Conservation (phyloP, 2,797 vertebrate species). For the Emydoidea blandingii region DNA sequence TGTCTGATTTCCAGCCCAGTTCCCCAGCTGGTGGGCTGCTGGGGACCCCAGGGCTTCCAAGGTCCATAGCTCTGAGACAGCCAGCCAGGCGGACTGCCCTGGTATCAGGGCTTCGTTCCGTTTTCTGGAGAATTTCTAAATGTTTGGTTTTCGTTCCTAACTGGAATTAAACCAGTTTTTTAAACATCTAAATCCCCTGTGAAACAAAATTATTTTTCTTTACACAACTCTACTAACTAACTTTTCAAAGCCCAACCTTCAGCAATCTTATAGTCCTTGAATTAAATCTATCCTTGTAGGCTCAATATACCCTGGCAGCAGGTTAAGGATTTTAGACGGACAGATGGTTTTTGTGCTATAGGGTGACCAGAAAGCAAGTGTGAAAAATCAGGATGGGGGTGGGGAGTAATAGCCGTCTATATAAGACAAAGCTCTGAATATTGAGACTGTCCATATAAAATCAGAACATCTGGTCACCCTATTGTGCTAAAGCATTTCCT, state of each 20-base stretch:
- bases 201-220: not conserved
- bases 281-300: not conserved
- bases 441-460: no score
- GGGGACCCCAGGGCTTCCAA: no score
- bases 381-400: no score
- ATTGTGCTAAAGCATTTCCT: not conserved
- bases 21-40: no score
- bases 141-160: not conserved
- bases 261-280: not conserved
- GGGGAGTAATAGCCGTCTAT: no score
- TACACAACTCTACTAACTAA: no score
- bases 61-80: no score
- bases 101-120: not conserved
- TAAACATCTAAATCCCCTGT: not conserved
- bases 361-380: no score
- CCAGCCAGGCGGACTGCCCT: not conserved
- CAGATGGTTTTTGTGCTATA: not conserved
- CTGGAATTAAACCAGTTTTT: not conserved
- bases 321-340: not conserved
- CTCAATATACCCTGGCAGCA: not conserved
- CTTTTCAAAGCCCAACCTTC: not conserved
- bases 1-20: not conserved
- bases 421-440: no score
- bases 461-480: no score
- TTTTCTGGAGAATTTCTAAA: not conserved